Percentiles rank a stretch among this genome's conserved stretches.
Conservation (phyloP, 1,140 invertebrate genomes). For the Diprion similis region DNA sequence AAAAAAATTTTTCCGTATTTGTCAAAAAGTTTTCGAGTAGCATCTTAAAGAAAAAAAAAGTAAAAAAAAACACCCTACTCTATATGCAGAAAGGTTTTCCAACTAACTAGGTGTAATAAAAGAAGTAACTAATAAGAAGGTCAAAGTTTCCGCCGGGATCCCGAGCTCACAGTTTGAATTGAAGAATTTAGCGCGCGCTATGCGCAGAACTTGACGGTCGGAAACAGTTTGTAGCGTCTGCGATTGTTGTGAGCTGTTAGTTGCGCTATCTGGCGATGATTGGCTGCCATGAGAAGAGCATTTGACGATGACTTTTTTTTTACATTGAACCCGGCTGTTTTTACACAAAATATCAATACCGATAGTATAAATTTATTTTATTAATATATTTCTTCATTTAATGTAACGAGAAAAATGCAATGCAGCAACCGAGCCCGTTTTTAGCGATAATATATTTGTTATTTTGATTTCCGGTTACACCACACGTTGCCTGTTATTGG, state of each 20-base stretch:
- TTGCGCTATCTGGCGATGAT: neutral
- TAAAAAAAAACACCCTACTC: too few relatives aligned
- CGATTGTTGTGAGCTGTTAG: neutral
- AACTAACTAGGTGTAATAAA: too few relatives aligned
- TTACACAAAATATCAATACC: neutral
- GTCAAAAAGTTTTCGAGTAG: too few relatives aligned
- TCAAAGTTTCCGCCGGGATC: too few relatives aligned
- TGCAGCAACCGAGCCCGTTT: neutral
- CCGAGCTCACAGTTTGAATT: too few relatives aligned
- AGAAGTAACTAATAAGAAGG: too few relatives aligned
- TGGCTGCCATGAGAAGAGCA: neutral
- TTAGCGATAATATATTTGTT: neutral
- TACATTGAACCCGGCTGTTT: neutral
- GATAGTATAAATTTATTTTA: neutral
- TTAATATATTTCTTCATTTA: neutral
- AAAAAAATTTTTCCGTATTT: too few relatives aligned
- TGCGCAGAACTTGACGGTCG: too few relatives aligned
- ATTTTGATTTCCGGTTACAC: neutral
- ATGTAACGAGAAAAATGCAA: neutral
- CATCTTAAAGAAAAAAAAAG: too few relatives aligned
- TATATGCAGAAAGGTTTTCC: too few relatives aligned
- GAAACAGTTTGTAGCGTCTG: neutral
- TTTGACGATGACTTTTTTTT: neutral
- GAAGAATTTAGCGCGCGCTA: too few relatives aligned
- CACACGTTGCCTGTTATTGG: slow-evolving; percentile 3